phyloP scores from a whole-genome alignment of 2,888 invertebrate genomes.

The Troglohyphantes excavatus region DNA sequence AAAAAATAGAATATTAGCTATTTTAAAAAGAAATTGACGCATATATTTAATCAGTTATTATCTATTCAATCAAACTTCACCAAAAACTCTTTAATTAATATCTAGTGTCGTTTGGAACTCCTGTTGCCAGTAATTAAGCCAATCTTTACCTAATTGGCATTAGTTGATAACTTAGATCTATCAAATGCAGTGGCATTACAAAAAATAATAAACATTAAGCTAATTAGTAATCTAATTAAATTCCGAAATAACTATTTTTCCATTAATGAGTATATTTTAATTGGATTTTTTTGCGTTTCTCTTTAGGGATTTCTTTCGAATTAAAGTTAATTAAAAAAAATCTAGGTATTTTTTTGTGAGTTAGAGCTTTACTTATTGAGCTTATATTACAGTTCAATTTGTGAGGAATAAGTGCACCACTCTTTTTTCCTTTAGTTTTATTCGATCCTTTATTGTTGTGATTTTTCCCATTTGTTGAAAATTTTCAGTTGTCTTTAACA shows the following conservation, averaged over 20 bases:
- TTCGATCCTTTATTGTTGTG: too few relatives aligned
- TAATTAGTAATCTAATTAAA: conserved; percentile 5
- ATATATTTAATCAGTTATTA: not conserved
- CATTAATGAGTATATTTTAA: conserved; percentile 1
- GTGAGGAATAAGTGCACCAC: not conserved
- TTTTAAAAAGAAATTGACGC: not conserved
- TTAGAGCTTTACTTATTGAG: not conserved
- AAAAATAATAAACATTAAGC: not conserved
- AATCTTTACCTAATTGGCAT: conserved; percentile 1
- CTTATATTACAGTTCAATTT: not conserved
- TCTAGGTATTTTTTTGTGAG: not conserved
- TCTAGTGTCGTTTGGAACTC: conserved; percentile 5
- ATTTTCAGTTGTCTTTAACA: too few relatives aligned
- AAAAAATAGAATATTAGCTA: too few relatives aligned
- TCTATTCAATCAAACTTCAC: not conserved
- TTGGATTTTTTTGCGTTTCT: not conserved
- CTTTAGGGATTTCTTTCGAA: not conserved
- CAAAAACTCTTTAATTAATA: not conserved
- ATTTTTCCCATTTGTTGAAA: too few relatives aligned
- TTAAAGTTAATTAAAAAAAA: not conserved
- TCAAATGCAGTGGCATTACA: not conserved
- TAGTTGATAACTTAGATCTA: not conserved
- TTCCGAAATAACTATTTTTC: not conserved
- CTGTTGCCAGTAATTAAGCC: conserved; percentile 1
- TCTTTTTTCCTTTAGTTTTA: too few relatives aligned